A percentile compares a stretch with the other conserved stretches of the same genome.
Conservation (phyloP, 2,888 invertebrate species). For the Zeuzera pyrina region DNA sequence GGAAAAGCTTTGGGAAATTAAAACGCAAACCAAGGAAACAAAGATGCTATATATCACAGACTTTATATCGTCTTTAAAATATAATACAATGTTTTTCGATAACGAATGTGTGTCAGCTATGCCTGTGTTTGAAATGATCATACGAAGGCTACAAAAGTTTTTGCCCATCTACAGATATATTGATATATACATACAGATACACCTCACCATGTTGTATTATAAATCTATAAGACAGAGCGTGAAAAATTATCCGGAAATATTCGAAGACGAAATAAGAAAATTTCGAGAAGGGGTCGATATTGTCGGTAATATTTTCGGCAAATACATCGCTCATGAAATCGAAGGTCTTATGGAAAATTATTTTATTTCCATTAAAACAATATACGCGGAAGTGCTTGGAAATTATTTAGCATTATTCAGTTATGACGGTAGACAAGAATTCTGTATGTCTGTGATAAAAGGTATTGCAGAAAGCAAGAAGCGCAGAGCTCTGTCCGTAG, state of each 20-base stretch:
- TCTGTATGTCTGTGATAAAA: too few relatives aligned
- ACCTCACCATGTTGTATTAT: slow-evolving; percentile 38
- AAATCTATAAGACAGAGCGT: slow-evolving; percentile 31
- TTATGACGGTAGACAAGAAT: too few relatives aligned
- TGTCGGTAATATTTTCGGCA: slow-evolving; percentile 34
- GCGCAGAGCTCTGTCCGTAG: too few relatives aligned
- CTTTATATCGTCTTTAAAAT: too few relatives aligned
- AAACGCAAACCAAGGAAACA: slow-evolving; percentile 7
- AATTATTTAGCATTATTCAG: too few relatives aligned
- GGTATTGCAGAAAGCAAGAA: too few relatives aligned
- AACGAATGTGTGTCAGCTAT: slow-evolving; percentile 25
- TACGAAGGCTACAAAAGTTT: slow-evolving; percentile 24
- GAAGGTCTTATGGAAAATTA: slow-evolving; percentile 25
- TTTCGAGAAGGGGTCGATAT: slow-evolving; percentile 23
- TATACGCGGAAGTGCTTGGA: too few relatives aligned
- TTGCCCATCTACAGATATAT: slow-evolving; percentile 33
- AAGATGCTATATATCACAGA: too few relatives aligned
- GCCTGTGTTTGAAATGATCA: slow-evolving; percentile 29
- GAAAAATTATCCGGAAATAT: slow-evolving; percentile 26
- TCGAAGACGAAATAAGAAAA: slow-evolving; percentile 20
- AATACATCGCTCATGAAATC: slow-evolving; percentile 29
- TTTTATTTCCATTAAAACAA: slow-evolving; percentile 33
- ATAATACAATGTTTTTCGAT: too few relatives aligned
- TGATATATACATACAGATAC: slow-evolving; percentile 24
- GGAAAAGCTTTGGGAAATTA: too few relatives aligned